Base-by-base conservation (phyloP, 2,888 invertebrate genomes). In the Scelioninae gen. 2 region DNA sequence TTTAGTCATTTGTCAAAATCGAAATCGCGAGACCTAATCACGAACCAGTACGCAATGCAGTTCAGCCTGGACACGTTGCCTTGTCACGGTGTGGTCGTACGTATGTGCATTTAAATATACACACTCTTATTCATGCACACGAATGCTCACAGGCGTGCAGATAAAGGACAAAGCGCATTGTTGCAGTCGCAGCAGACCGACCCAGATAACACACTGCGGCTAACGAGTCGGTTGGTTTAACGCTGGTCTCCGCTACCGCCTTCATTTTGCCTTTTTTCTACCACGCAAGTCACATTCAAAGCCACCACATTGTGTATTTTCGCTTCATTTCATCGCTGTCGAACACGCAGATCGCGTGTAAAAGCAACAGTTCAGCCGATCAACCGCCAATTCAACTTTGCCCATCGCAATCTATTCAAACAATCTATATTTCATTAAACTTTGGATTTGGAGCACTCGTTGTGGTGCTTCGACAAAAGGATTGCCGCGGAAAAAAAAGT, bases 331-430 rank as follows among this genome's bases (percentile, higher is more conserved):
- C 64, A 64, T 60, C 31, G 57, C 45, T 48, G 46, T 37, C 71
- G 41, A 71, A 72, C 65, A 58, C 18, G 43, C 65, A 31, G 50
- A 57, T 65, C 72, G 72, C 72, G 67, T 73, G 72, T 67, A 55
- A 61, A 39, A 25, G 67, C 73, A 52, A 61, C 43, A 45, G 45
- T 50, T 63, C 58, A 16, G 16, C 53, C 46, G 57, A 73, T 67
- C 68, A 58, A 61, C 52, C 43, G 58, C 69, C 41, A 69, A 68
- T 73, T 73, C 67, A 73, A 73, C 63, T 73, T 73, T 57, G 50
- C 58, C 57, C 57, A 68, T 73, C 53, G 41, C 57, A 63, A 68
- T 73, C 57, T 61, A 60, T 58, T 57, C 43, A 16, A 48, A 67
- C 43, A 43, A 68, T 53, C 64, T 64, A 64, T 68, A 68, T 63